Evolutionary conservation across 2,797 vertebrate species (phyloP).

Genomic region (Tragopan temminckii): DNA sequence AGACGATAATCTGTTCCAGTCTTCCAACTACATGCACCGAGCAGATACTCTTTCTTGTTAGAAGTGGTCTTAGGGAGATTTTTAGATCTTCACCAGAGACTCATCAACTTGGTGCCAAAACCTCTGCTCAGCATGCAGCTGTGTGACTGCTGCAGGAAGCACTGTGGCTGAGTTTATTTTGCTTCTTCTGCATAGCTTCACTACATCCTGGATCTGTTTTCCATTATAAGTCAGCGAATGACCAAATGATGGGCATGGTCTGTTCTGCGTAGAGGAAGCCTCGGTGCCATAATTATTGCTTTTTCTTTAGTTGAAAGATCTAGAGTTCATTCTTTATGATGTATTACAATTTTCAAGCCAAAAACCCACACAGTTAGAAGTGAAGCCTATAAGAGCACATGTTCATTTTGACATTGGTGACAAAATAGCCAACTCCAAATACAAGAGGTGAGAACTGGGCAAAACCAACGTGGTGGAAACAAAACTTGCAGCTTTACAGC

Average conservation of each 20-base stretch:
- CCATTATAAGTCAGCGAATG: background rate
- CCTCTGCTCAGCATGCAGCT: background rate
- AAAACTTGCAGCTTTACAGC: background rate
- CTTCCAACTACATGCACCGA: background rate
- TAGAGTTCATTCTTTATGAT: background rate
- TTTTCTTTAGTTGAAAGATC: background rate
- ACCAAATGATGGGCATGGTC: background rate
- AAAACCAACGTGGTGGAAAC: background rate
- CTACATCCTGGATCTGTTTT: background rate
- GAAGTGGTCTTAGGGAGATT: background rate
- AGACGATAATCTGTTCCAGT: background rate
- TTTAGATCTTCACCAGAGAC: background rate
- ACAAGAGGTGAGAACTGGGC: background rate
- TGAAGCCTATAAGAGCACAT: rapidly evolving
- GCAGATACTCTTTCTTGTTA: background rate
- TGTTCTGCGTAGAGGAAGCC: background rate
- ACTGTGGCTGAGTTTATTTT: background rate
- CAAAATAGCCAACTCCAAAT: background rate
- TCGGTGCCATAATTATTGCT: background rate
- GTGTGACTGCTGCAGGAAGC: rapidly evolving
- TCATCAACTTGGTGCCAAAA: background rate
- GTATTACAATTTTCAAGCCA: background rate
- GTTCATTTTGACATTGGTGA: background rate
- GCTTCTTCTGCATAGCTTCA: background rate
- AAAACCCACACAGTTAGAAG: background rate